A percentile compares a stretch with the other conserved stretches of the same genome.
Evolutionary conservation across 2,888 invertebrate species (phyloP).

Genomic region (Disparrhopalites patrizii): DNA sequence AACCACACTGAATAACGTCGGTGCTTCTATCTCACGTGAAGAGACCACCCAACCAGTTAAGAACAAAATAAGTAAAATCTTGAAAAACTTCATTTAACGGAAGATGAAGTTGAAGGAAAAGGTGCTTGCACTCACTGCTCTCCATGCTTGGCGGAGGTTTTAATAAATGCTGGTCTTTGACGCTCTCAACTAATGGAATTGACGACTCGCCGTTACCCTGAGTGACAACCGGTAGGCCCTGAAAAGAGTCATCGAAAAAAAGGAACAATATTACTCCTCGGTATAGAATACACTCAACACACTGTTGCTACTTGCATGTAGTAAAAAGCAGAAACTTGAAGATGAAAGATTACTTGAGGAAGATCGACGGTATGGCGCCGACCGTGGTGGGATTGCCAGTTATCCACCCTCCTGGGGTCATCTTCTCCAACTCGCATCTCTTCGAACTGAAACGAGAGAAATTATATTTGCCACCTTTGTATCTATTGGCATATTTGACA

Average conservation of each 20-base stretch:
- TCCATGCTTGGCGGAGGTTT: constrained; percentile 86
- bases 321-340: too few relatives aligned
- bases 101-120: too few relatives aligned
- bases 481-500: too few relatives aligned
- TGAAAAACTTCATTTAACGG: too few relatives aligned
- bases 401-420: constrained; percentile 36
- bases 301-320: too few relatives aligned
- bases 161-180: constrained; percentile 87
- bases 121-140: constrained; percentile 59
- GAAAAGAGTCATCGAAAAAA: constrained; percentile 42
- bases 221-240: constrained; percentile 46
- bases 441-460: constrained; percentile 39
- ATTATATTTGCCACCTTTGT: background rate
- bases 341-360: constrained; percentile 46
- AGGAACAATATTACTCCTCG: constrained; percentile 48
- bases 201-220: constrained; percentile 34
- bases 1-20: too few relatives aligned
- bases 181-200: constrained; percentile 55
- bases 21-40: too few relatives aligned
- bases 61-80: too few relatives aligned
- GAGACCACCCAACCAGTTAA: too few relatives aligned
- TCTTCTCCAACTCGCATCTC: constrained; percentile 46
- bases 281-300: too few relatives aligned
- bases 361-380: constrained; percentile 48
- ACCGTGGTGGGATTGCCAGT: constrained; percentile 45